phyloP scores from a whole-genome alignment of 2,797 vertebrate species.

The Halcyon badia region DNA sequence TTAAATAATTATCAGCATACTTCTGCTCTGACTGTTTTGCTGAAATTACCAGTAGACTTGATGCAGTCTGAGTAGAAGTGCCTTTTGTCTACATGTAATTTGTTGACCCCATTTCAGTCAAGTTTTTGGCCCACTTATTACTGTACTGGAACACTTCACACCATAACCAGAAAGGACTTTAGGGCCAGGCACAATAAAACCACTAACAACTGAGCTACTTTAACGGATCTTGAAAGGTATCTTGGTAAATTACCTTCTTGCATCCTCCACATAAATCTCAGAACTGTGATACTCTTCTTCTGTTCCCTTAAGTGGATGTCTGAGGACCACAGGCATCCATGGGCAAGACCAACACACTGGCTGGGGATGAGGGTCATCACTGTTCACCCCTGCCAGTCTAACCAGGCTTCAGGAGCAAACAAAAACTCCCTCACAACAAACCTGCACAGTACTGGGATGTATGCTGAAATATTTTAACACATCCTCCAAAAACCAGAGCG shows the following conservation, averaged over 20 bases:
- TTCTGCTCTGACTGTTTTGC: conserved; percentile 70
- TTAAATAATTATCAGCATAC: conserved; percentile 80
- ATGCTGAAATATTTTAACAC: not conserved
- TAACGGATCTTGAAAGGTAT: not conserved
- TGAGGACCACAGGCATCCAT: fast-evolving
- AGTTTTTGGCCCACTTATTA: conserved; percentile 42
- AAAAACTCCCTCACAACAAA: not conserved
- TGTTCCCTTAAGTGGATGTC: not conserved
- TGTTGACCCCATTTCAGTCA: conserved; percentile 72
- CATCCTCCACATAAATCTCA: not conserved
- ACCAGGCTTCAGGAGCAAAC: not conserved
- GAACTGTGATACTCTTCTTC: not conserved
- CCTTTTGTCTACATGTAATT: conserved; percentile 70
- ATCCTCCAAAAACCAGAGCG: not conserved
- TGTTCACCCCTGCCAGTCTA: not conserved
- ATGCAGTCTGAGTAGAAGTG: conserved; percentile 60
- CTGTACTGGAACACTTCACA: not conserved
- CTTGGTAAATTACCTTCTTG: not conserved
- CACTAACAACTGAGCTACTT: conserved; percentile 16
- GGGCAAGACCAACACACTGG: not conserved
- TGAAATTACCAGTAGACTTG: conserved; percentile 74
- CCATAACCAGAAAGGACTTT: not conserved
- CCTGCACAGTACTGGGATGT: fast-evolving
- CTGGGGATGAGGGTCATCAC: not conserved
- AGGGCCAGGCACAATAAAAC: conserved; percentile 23